Base-by-base conservation (phyloP, 2,797 vertebrate species). In the Bovichtus variegatus region DNA sequence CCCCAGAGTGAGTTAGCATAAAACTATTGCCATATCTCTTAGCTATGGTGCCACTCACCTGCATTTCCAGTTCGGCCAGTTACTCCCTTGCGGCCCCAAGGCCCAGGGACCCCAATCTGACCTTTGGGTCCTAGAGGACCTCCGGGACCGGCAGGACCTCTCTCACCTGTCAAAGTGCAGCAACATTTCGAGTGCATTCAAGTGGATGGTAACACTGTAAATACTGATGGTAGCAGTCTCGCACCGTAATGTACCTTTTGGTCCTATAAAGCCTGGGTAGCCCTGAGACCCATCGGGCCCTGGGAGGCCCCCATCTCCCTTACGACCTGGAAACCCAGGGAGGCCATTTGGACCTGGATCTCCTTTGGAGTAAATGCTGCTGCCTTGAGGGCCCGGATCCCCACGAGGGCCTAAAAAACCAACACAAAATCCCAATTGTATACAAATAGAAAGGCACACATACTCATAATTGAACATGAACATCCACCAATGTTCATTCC, bases 41-140 rank as follows among this genome's bases (percentile, higher is more conserved):
- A 18, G 44, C 16, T 40, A 53, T 13, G 25, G 16, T 50, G 19
- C 3, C 3, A 54, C 69, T 81, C 21, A 92, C 93, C 91, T 29
- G 0, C 36, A 2, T 84, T 50, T 68, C 91, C 92, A 67, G 10
- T 0, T 44, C n/a, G 51, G 5, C 91, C 92, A 38, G 4, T 57
- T 41, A 46, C n/a, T 76, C 91, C 92, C 41, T 87, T 91, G 16
- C 0, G 46, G 2, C 92, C 92, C 15, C 1, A 7, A 31, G 72
- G 65, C 0, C 92, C 92, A 57, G 76, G 61, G 11, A 21, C 9
- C 51, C 92, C 92, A 53, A 2, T 71, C 3, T 49, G 84, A 79
- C 92, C 92, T 64, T 44, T 85, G n/a, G n/a, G 29, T 67, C 92
- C 91, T 1, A 0, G 18, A 58, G 2, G n/a, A 62, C 91, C 92